phyloP scores from a whole-genome alignment of 1,140 invertebrate genomes.

The Gryllus bimaculatus region DNA sequence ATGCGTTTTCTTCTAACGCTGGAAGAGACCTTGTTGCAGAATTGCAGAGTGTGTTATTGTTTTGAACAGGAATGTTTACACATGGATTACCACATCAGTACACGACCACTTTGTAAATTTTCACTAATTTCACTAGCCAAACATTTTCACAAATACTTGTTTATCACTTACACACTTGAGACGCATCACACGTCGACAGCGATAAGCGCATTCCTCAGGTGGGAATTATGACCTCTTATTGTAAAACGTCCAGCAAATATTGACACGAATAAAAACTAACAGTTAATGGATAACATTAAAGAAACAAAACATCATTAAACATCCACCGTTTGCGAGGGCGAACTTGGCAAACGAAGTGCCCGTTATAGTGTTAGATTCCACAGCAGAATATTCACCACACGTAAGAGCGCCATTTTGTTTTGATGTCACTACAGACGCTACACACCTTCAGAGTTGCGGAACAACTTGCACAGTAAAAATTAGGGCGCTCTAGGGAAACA shows the following conservation, averaged over 20 bases:
- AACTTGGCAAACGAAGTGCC: not conserved
- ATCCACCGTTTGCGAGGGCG: not conserved
- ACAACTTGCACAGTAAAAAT: constrained; percentile 10
- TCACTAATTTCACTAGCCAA: not conserved
- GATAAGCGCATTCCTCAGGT: constrained; percentile 21
- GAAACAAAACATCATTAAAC: not conserved
- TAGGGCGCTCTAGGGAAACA: not conserved
- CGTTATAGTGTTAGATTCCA: constrained; percentile 14
- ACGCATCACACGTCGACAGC: constrained; percentile 10
- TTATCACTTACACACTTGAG: not conserved
- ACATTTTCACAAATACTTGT: constrained; percentile 9
- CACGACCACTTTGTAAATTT: not conserved
- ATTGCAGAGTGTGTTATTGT: constrained; percentile 17
- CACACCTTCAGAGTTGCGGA: not conserved
- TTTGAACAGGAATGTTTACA: constrained; percentile 19
- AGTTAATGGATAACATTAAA: constrained; percentile 5
- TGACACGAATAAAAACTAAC: not conserved
- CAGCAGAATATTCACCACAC: constrained; percentile 12
- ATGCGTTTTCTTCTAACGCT: constrained; percentile 1
- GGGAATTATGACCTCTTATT: constrained; percentile 6
- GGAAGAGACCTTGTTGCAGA: not conserved
- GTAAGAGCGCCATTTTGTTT: constrained; percentile 18
- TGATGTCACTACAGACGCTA: constrained; percentile 15
- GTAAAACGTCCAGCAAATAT: not conserved
- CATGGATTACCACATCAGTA: constrained; percentile 11